Evolutionary conservation across 1,140 invertebrate species (phyloP).

Genomic region (Phymastichus coffea): DNA sequence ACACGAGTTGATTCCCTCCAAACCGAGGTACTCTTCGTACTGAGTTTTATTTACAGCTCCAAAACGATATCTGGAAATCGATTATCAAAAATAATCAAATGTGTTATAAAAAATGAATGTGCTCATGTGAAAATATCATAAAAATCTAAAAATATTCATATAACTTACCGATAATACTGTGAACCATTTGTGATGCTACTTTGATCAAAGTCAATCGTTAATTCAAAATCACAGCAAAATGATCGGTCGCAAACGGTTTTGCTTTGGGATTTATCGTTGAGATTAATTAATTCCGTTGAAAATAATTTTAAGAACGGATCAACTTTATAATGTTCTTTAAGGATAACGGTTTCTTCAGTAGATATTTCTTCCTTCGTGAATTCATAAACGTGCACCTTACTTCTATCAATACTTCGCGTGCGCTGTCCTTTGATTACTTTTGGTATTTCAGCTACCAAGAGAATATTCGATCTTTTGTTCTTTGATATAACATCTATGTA

Average conservation of each 20-base stretch:
- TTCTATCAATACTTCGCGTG: constrained; percentile 1
- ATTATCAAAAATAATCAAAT: no score
- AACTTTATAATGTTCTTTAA: neutral
- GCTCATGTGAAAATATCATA: no score
- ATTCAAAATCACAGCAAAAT: constrained; percentile 45
- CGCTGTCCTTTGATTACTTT: constrained; percentile 37
- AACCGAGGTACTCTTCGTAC: no score
- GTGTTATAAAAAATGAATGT: no score
- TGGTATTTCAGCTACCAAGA: constrained; percentile 45
- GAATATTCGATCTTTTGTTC: constrained; percentile 24
- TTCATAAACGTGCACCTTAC: constrained; percentile 10
- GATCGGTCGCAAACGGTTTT: constrained; percentile 37
- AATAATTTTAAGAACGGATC: constrained; percentile 24
- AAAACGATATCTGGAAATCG: no score
- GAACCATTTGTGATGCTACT: constrained; percentile 4
- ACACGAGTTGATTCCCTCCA: no score
- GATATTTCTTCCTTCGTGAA: no score
- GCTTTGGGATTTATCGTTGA: constrained; percentile 4
- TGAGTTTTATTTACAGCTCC: no score
- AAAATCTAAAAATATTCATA: no score
- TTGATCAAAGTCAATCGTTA: neutral
- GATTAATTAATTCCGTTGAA: constrained; percentile 31
- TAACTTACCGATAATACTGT: no score
- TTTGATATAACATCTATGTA: constrained; percentile 29
- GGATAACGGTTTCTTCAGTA: neutral